Evolutionary conservation across 2,113 vertebrate genomes (phyloP).

Genomic region (Engystomops pustulosus): DNA sequence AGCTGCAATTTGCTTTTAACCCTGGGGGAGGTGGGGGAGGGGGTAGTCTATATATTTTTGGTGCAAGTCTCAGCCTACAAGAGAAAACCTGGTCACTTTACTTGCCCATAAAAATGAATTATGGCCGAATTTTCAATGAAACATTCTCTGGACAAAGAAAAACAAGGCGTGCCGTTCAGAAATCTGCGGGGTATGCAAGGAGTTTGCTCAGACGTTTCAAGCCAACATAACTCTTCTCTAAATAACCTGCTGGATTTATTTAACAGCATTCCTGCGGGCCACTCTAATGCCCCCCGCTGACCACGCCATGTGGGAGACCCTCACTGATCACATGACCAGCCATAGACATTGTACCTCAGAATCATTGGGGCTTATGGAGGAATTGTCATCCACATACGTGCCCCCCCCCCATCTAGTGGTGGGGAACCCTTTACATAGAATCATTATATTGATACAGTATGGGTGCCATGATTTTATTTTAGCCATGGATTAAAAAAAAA

Average conservation of each 20-base stretch:
- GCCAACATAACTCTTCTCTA: slow-evolving; percentile 19
- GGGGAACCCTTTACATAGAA: no score
- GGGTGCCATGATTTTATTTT: no score
- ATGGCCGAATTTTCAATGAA: slow-evolving; percentile 12
- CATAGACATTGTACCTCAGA: neutral
- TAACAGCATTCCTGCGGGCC: slow-evolving; percentile 11
- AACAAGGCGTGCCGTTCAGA: slow-evolving; percentile 17
- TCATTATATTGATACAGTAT: no score
- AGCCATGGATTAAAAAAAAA: no score
- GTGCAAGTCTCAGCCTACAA: neutral
- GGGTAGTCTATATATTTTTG: neutral
- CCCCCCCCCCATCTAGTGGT: no score
- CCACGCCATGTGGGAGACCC: neutral
- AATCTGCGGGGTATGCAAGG: slow-evolving; percentile 9
- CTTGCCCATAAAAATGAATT: slow-evolving; percentile 22
- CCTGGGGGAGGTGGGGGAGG: no score
- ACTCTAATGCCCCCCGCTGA: neutral
- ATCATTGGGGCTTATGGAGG: neutral
- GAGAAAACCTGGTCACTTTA: neutral
- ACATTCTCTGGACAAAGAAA: slow-evolving; percentile 8
- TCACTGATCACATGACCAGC: no score
- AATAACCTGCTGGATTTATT: slow-evolving; percentile 10
- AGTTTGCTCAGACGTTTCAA: slow-evolving; percentile 34
- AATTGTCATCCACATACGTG: neutral
- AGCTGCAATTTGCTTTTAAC: neutral